phyloP scores from a whole-genome alignment of 2,797 vertebrate genomes.

The Rhinoraja longicauda region DNA sequence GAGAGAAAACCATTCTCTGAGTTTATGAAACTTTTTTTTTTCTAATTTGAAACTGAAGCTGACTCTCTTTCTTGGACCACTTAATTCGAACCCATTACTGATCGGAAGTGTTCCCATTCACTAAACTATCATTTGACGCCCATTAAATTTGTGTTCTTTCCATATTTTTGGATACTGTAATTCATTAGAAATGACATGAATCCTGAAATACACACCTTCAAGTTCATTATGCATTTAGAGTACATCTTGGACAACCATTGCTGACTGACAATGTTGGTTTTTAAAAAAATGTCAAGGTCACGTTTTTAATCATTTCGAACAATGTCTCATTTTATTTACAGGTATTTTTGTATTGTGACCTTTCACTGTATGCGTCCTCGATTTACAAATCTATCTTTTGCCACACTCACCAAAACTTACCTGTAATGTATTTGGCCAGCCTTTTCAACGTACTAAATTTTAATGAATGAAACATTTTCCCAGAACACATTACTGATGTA shows the following conservation, averaged over 20 bases:
- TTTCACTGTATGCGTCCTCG: too few relatives aligned
- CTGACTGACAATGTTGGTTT: neutral
- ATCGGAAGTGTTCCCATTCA: slow-evolving; percentile 8
- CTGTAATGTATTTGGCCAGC: too few relatives aligned
- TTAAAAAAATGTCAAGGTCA: neutral
- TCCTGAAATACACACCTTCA: slow-evolving; percentile 35
- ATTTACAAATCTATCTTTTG: too few relatives aligned
- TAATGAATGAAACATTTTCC: too few relatives aligned
- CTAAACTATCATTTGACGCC: slow-evolving; percentile 5
- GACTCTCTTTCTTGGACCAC: neutral
- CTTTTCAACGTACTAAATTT: too few relatives aligned
- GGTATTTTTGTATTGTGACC: too few relatives aligned
- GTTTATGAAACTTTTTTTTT: neutral
- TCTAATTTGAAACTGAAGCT: neutral
- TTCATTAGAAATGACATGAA: slow-evolving; percentile 26
- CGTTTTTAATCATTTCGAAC: neutral
- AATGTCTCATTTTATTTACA: neutral
- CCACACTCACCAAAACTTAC: too few relatives aligned
- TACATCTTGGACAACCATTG: slow-evolving; percentile 14
- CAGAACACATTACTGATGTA: too few relatives aligned
- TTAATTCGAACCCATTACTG: slow-evolving; percentile 33
- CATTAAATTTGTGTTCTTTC: slow-evolving; percentile 4
- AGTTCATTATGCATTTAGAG: slow-evolving; percentile 10
- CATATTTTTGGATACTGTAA: neutral
- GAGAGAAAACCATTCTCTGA: neutral